Base-by-base conservation (phyloP, 2,113 vertebrate genomes). In the Puffinus mauretanicus region DNA sequence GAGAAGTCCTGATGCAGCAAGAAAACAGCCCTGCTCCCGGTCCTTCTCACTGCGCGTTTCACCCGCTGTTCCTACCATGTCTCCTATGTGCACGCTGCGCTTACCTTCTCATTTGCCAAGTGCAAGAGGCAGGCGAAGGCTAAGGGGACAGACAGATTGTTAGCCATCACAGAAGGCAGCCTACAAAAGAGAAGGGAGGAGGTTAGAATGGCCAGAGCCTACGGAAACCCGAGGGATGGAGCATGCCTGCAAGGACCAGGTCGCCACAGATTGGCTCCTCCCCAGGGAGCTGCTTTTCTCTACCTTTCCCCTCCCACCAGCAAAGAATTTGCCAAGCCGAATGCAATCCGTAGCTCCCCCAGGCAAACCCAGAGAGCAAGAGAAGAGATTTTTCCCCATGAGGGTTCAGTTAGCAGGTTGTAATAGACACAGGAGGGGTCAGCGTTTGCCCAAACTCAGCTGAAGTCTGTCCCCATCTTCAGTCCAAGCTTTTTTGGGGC, bases 101-200 rank as follows among this genome's bases (percentile, higher is more conserved):
- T 92, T 87, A 99, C 99, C 98, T 99, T 99, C 97, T 99, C 99
- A 36, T 99, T 99, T 69, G 99, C 99, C 61, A 99, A 96, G 66
- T 99, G 99, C 87, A 99, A 98, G 82, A 99, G 98, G 87, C 98
- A 99, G 4, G 98, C 96, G 38, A 99, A 99, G 3, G 99, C 99
- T 96, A 99, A 90, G 1, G 99, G 99, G 27, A 99, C 97, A 0
- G 99, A 99, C 44, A 99, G 98, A 78, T 99, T 99, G 93, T 98
- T 98, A 57, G 99, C 99, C 99, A 99, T 99, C 4, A 29, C 34
- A 3, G 97, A 90, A 6, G 99, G 99, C 77, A 99, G 97, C 72
- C 99, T 99, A 73, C 3, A 49, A 72, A 79, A 34, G 82, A 67
- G 32, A 13, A 5, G 20, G 27, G 61, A 71, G 85, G 44, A 52